Conservation (phyloP, 2,113 vertebrate genomes). For the Labeo rohita region DNA sequence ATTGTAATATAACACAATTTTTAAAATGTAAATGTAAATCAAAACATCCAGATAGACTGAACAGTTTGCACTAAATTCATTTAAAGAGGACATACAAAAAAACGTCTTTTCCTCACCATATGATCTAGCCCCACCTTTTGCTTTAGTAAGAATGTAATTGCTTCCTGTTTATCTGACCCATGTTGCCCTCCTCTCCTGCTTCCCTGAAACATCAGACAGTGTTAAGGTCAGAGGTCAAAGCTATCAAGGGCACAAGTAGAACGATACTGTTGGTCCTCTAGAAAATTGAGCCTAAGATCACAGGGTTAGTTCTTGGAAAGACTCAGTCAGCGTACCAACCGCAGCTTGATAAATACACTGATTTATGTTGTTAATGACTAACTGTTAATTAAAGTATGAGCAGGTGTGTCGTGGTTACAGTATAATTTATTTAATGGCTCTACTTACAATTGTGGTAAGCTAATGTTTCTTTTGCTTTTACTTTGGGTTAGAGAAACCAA, state of each 20-base stretch:
- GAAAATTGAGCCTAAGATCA: conserved; percentile 50
- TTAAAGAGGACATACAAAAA: neutral
- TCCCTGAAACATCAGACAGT: conserved; percentile 55
- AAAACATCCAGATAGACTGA: neutral
- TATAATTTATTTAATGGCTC: neutral
- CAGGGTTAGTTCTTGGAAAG: conserved; percentile 48
- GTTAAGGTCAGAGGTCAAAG: conserved; percentile 51
- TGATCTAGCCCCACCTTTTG: neutral
- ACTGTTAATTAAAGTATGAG: conserved; percentile 36
- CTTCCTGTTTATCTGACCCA: conserved; percentile 44
- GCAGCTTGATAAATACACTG: conserved; percentile 28
- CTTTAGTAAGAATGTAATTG: conserved; percentile 33
- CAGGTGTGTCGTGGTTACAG: conserved; percentile 34
- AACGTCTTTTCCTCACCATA: conserved; percentile 10
- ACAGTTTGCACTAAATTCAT: no score
- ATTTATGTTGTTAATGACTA: neutral
- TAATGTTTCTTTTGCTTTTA: neutral
- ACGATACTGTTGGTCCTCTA: conserved; percentile 23
- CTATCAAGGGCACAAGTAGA: conserved; percentile 44
- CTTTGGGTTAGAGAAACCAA: neutral
- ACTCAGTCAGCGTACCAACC: conserved; percentile 17
- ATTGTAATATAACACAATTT: neutral
- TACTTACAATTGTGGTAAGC: neutral
- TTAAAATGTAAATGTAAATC: neutral
- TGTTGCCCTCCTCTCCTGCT: conserved; percentile 10